Base-by-base conservation (phyloP, 2,113 vertebrate genomes). In the Stictonetta naevosa region DNA sequence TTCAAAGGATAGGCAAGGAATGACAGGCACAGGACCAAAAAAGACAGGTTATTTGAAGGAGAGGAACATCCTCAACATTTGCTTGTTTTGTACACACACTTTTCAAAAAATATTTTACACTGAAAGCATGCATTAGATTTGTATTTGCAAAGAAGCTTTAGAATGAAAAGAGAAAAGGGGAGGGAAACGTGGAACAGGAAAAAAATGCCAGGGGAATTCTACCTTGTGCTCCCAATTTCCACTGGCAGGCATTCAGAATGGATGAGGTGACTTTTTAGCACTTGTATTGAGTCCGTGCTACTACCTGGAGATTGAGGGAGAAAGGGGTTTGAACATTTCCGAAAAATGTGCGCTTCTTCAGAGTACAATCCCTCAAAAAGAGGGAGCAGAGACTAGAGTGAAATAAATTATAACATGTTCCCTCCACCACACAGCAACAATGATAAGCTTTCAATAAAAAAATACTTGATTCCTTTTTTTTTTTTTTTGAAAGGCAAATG, bases 361-460 rank as follows among this genome's bases (percentile, higher is more conserved):
- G 58, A 90, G 66, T 25, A 68, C 8, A 81, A 34, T 40, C 31
- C 18, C 40, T 44, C 63, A 69, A 26, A 74, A 71, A 33, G 26
- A 38, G 33, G 42, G 20, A 86, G 50, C 31, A 91, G 56, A 48
- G 55, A 68, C 59, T 69, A 68, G 63, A 74, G 6, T 22, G 29
- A 84, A 83, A 81, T 48, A 92, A 96, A 94, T 89, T 52, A 88
- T 50, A 71, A 53, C 33, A 48, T 3, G 33, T 3, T 59, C 20
- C 12, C 58, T 83, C 31, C 17, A 34, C 53, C 23, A 69, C 2
- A 2, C 6, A 95, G 72, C 42, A 83, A 29, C 85, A 90, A 73
- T 93, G 64, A 76, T 46, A 76, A 92, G 71, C 25, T 92, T 69
- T 83, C 80, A 75, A 62, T 86, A 86, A 44, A 76, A 74, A 90